A percentile compares a stretch with the other conserved stretches of the same genome.
Evolutionary conservation across 2,797 vertebrate species (phyloP).

Genomic region (Petrocephalus sullivani): DNA sequence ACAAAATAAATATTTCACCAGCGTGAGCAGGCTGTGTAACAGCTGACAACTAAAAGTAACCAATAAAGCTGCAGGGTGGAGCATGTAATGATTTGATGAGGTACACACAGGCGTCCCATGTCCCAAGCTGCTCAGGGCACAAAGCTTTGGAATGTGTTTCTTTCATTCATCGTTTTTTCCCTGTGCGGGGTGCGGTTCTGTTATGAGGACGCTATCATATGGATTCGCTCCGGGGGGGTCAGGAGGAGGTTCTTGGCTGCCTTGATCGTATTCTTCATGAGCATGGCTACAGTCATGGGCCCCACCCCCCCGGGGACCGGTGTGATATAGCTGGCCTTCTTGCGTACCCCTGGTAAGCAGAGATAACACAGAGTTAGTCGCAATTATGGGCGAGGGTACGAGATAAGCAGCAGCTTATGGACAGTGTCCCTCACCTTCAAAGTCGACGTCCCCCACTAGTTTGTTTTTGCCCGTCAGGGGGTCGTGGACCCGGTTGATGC

Average conservation of each 20-base stretch:
- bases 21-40: constrained; percentile 36
- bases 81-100: constrained; percentile 34
- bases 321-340: constrained; percentile 91
- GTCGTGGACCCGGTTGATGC: constrained; percentile 84
- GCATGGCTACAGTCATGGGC: constrained; percentile 97
- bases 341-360: constrained; percentile 67
- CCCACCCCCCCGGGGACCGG: constrained; percentile 93
- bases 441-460: constrained; percentile 93
- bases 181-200: constrained; percentile 11
- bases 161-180: not conserved
- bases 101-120: constrained; percentile 37
- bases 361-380: not conserved
- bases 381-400: not conserved
- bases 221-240: constrained; percentile 56
- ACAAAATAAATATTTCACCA: constrained; percentile 34
- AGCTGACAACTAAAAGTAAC: constrained; percentile 22
- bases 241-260: constrained; percentile 82
- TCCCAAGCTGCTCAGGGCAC: constrained; percentile 18
- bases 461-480: constrained; percentile 76
- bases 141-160: constrained; percentile 50
- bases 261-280: constrained; percentile 98
- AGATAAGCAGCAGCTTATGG: not conserved
- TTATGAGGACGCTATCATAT: constrained; percentile 65
- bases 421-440: constrained; percentile 76
- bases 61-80: constrained; percentile 34